Evolutionary conservation across 37 sponge, comb jelly and placozoan species (phyloP), one percentile per base, ranked within the genome.

Genomic region (Cliona cf. orientalis): DNA sequence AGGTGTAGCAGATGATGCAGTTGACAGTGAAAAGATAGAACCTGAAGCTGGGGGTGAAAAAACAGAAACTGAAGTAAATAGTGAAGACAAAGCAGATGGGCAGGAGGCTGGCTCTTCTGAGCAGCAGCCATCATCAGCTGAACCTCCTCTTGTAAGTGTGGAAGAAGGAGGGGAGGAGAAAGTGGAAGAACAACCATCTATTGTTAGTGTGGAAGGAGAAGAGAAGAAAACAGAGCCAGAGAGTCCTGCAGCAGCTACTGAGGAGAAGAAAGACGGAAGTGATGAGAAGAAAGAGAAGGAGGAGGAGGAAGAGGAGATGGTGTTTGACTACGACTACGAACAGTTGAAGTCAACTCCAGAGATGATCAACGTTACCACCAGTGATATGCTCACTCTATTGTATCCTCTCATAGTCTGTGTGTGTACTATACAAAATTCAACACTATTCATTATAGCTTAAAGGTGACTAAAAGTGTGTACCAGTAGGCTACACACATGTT

Each of bases 271-370:
- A n/a, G n/a, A n/a, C n/a, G n/a, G n/a, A n/a, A n/a, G n/a, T n/a
- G n/a, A n/a, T n/a, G 78, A 22, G 44, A 26, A n/a, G 36, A 29
- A 29, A 17, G 35, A 64, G 43, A 37, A 72, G 40, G 69, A 79
- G 55, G 35, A 67, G 38, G 69, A 37, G 44, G 73, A 73, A 35
- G 64, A 40, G 62, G 80, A 61, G 32, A 25, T 49, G n/a, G 65
- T 46, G 40, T 57, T 55, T 62, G 53, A 46, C 44, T 90, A 85
- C 40, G 44, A 75, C 64, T 84, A 90, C 69, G 76, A 85, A 0
- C 12, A 58, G 40, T 35, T 90, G 56, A 72, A 70, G 17, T 91
- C 91, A 17, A 56, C 37, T 5, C 84, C 92, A 75, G 75, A 80
- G 38, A 33, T 64, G 21, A 71, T 91, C 71, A 75, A 85, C 29